Base-by-base conservation (phyloP, 2,113 vertebrate genomes). In the Bubo scandiacus region DNA sequence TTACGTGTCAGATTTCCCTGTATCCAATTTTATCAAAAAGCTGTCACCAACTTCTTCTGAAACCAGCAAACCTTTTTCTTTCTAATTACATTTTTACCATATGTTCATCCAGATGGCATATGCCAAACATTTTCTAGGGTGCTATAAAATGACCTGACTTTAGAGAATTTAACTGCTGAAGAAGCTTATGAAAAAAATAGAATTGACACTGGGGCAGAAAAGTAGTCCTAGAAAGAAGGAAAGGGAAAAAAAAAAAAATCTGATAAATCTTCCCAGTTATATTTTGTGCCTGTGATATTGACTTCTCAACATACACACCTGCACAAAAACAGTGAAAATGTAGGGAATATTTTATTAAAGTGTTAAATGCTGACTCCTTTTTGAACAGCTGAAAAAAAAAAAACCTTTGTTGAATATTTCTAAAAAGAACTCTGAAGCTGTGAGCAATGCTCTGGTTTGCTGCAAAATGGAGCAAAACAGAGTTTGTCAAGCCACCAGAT, bases 61-160 rank as follows among this genome's bases (percentile, higher is more conserved):
- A 97, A 94, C 87, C 38, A 94, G 92, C 36, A 78, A 94, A 86
- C 58, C 86, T 77, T 88, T 91, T 95, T 95, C 83, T 84, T 96
- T 97, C 89, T 97, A 95, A 97, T 98, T 98, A 95, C 95, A 96
- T 97, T 96, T 97, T 92, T 96, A 95, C 96, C 97, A 92, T 98
- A 96, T 97, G 93, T 66, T 96, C 96, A 90, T 96, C 96, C 98
- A 98, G 96, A 97, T 97, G 97, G 96, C 87, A 83, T 90, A 85
- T 92, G 97, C 86, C 90, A 96, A 95, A 96, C 95, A 90, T 96
- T 96, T 97, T 97, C 93, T 91, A 82, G 84, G 85, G 92, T 96
- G 96, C 94, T 97, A 97, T 84, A 93, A 97, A 97, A 97, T 97
- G 88, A 97, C 96, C 96, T 96, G 97, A 95, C 95, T 98, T 97